Evolutionary conservation across 1,140 invertebrate genomes (phyloP).

Genomic region (Solen grandis): DNA sequence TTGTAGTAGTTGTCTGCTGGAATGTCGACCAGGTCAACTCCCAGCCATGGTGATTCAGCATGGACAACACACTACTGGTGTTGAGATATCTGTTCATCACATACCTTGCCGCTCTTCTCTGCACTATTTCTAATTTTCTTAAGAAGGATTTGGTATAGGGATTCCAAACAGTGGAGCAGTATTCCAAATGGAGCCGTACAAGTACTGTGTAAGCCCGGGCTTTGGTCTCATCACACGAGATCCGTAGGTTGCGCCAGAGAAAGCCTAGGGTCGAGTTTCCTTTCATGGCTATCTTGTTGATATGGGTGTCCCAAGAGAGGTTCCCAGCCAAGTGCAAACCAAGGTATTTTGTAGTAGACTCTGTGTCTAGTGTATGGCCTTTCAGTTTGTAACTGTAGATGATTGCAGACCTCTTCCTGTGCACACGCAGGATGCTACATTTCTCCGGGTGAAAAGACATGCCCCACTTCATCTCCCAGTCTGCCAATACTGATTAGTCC

Average conservation of each 20-base stretch:
- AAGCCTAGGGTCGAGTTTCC: background rate
- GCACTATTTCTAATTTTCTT: background rate
- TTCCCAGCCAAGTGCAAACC: too few relatives aligned
- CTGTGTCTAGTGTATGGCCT: background rate
- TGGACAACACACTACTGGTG: background rate
- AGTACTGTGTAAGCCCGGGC: background rate
- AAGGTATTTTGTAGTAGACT: background rate
- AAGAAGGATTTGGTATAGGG: background rate
- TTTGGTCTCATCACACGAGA: background rate
- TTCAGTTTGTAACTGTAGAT: too few relatives aligned
- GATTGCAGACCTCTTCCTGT: too few relatives aligned
- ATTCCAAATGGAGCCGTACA: background rate
- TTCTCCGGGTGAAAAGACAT: too few relatives aligned
- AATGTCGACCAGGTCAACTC: too few relatives aligned
- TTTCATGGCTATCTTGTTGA: background rate
- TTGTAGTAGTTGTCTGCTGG: too few relatives aligned
- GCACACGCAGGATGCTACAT: too few relatives aligned
- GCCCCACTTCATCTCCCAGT: too few relatives aligned
- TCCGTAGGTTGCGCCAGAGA: background rate
- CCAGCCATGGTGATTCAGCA: background rate
- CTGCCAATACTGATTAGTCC: too few relatives aligned
- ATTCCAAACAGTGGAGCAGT: background rate
- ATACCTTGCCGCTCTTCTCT: conserved; percentile 3
- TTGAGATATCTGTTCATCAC: background rate
- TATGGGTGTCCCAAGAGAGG: background rate